Base-by-base conservation (phyloP, 2,888 invertebrate species). In the Athalia cordata region DNA sequence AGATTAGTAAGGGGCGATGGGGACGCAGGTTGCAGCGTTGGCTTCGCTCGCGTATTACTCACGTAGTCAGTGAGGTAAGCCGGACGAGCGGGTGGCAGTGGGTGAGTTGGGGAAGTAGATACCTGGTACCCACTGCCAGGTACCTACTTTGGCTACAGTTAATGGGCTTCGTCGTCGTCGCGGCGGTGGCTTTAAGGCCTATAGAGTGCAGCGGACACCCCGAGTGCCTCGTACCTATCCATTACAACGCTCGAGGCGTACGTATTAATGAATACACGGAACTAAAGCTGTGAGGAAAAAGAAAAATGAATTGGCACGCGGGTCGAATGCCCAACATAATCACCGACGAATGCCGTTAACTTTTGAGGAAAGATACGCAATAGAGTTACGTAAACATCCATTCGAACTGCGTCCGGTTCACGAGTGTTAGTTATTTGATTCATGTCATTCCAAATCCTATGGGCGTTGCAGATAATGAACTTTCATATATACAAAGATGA, bases 121-220 rank as follows among this genome's bases (percentile, higher is more conserved):
- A 72, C 59, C 72, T 2, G 29, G 29, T 29, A 29, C 29, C 29
- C 29, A 29, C 29, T 45, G 43, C 68, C 43, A 29, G 68, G 55
- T 68, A 68, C 55, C 86, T 29, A 29, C 85, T 85, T 82, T 82
- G 84, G 85, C 85, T 84, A 86, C 86, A 86, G 86, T 86, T 86
- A 86, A 86, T 86, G 86, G 86, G 86, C 86, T 86, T 86, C 86
- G 81, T 81, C 79, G 79, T 81, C 79, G 80, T 79, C 66, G 45
- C 80, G 81, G 47, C 45, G 72, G 72, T 72, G 72, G 59, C 59
- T 55, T 68, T 52, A 68, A 55, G 55, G 55, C 55, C 55, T 29
- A 29, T 29, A 29, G 29, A 29, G 29, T 29, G 29, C 29, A 29
- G 29, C 29, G 29, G 29, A 2, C 29, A 29, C 29, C 29, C 29